A percentile compares a stretch with the other conserved stretches of the same genome.
Conservation (phyloP, 2,797 vertebrate genomes). For the Bucorvus abyssinicus region DNA sequence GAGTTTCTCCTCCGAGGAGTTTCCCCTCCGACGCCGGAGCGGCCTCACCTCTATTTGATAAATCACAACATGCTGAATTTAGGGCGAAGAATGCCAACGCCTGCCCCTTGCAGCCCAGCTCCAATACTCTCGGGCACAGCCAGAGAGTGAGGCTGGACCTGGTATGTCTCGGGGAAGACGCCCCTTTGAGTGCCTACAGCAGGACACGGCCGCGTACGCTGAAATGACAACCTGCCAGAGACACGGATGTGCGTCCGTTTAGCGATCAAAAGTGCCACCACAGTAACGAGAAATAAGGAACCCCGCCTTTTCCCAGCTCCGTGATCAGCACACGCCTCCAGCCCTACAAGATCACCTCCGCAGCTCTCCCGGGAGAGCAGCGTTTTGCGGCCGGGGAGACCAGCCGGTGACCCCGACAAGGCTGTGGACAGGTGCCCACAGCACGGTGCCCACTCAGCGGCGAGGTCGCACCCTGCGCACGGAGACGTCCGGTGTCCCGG, state of each 20-base stretch:
- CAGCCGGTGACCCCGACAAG: neutral
- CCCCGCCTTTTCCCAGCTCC: neutral
- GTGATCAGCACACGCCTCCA: neutral
- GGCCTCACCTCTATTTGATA: neutral
- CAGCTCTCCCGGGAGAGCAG: neutral
- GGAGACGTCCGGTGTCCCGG: fast-evolving
- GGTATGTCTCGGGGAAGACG: neutral
- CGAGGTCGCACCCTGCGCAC: neutral
- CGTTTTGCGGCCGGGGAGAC: neutral
- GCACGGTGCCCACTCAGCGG: neutral
- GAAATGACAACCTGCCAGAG: neutral
- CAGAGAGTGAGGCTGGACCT: neutral
- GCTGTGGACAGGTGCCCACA: neutral
- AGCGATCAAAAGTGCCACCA: neutral
- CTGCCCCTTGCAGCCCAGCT: neutral
- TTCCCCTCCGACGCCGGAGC: neutral
- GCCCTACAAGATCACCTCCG: neutral
- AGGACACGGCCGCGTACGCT: fast-evolving
- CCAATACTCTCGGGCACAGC: neutral
- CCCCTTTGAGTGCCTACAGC: neutral
- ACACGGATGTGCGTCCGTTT: fast-evolving
- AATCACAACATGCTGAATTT: neutral
- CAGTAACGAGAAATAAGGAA: neutral
- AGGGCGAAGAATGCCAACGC: neutral
- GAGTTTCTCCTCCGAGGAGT: neutral